phyloP scores from a whole-genome alignment of 2,113 vertebrate species.

The Aptenodytes patagonicus region DNA sequence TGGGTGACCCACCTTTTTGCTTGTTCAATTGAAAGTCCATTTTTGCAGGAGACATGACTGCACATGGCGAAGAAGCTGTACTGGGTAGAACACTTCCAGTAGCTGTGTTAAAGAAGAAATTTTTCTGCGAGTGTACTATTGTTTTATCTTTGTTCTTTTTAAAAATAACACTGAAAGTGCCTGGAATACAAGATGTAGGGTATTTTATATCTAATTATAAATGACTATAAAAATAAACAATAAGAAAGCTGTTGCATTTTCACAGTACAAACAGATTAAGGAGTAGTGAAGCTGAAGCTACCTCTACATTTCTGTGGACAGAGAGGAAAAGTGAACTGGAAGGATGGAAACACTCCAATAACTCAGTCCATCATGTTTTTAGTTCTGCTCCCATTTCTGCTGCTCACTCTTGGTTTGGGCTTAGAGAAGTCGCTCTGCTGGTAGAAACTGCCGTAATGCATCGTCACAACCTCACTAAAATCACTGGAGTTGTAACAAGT shows the following conservation, averaged over 20 bases:
- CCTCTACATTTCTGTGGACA: not conserved
- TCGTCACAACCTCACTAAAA: not conserved
- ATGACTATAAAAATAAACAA: not conserved
- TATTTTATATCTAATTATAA: not conserved
- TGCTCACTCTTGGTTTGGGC: not conserved
- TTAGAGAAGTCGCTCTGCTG: not conserved
- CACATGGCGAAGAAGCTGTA: fast-evolving
- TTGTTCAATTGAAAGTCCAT: not conserved
- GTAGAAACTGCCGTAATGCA: not conserved
- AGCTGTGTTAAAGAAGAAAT: not conserved
- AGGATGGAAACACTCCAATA: not conserved
- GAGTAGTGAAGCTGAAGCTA: not conserved
- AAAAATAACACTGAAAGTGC: not conserved
- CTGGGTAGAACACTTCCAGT: not conserved
- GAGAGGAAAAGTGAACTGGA: not conserved
- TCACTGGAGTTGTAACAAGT: not conserved
- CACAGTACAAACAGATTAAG: not conserved
- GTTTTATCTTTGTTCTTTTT: not conserved
- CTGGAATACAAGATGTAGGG: not conserved
- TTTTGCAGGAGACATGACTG: not conserved
- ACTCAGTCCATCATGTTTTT: not conserved
- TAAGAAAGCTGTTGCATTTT: not conserved
- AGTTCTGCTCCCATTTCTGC: not conserved
- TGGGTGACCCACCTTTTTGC: not conserved
- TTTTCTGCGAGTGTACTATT: not conserved